Evolutionary conservation across 1,140 invertebrate genomes (phyloP).

Genomic region (Paraescarpia echinospica): DNA sequence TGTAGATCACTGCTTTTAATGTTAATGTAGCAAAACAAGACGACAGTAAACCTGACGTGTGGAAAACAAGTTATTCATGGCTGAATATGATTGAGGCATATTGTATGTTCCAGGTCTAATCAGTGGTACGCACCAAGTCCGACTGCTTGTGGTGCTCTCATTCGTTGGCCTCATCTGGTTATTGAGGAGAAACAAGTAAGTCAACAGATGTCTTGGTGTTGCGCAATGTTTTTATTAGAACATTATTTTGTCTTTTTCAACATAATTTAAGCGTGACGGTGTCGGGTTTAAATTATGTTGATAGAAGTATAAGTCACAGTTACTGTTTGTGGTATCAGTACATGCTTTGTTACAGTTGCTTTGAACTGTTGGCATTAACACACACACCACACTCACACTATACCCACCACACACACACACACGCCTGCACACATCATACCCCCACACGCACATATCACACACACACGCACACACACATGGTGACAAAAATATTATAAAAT

Average conservation of each 20-base stretch:
- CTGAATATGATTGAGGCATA: not conserved
- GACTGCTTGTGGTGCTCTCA: not conserved
- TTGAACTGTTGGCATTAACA: not conserved
- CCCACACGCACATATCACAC: not conserved
- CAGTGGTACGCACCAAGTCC: not conserved
- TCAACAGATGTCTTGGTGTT: not conserved
- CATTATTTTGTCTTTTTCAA: not conserved
- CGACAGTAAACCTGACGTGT: not conserved
- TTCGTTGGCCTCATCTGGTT: not conserved
- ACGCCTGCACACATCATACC: not conserved
- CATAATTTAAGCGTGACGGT: not conserved
- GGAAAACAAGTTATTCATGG: not conserved
- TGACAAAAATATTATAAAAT: not conserved
- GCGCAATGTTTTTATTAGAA: not conserved
- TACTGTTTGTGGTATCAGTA: not conserved
- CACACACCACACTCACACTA: too few relatives aligned
- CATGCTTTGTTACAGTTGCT: not conserved
- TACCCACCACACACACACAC: too few relatives aligned
- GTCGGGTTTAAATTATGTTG: too few relatives aligned
- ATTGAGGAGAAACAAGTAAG: not conserved
- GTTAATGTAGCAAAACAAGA: not conserved
- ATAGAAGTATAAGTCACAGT: not conserved
- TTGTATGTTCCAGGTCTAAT: not conserved
- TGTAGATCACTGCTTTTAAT: not conserved
- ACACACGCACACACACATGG: not conserved